A percentile compares a stretch with the other conserved stretches of the same genome.
Conservation (phyloP, 2,113 vertebrate genomes). For the Colius striatus region DNA sequence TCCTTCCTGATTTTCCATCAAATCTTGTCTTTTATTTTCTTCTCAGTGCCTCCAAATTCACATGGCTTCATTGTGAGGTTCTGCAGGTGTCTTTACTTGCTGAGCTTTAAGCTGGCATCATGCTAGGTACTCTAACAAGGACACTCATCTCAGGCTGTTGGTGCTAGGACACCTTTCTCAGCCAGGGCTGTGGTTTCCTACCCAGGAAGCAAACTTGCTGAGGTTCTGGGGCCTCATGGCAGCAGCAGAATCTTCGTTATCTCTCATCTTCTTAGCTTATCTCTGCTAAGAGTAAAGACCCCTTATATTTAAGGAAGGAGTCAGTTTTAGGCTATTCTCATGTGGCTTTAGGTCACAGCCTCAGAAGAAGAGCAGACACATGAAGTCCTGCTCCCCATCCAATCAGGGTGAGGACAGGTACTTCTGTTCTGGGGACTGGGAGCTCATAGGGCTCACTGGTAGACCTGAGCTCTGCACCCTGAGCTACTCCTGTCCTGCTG, state of each 20-base stretch:
- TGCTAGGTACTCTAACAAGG: background rate
- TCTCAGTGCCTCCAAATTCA: background rate
- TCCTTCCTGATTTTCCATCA: background rate
- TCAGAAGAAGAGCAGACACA: background rate
- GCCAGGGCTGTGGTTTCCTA: background rate
- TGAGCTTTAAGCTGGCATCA: background rate
- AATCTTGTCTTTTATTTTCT: background rate
- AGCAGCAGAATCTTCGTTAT: background rate
- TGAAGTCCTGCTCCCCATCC: background rate
- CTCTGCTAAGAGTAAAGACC: background rate
- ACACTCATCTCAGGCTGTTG: background rate
- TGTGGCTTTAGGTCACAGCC: background rate
- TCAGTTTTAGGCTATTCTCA: background rate
- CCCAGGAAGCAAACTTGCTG: background rate
- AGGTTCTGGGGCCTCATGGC: background rate
- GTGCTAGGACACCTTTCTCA: background rate
- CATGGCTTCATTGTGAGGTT: background rate
- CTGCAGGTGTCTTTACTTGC: background rate
- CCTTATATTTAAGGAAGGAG: accelerated
- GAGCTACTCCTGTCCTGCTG: background rate
- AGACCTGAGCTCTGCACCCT: background rate
- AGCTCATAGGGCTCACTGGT: accelerated
- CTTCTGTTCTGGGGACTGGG: background rate
- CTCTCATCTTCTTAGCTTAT: background rate
- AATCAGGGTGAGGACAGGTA: accelerated